phyloP scores from a whole-genome alignment of 2,797 vertebrate species.

The Carapus acus region DNA sequence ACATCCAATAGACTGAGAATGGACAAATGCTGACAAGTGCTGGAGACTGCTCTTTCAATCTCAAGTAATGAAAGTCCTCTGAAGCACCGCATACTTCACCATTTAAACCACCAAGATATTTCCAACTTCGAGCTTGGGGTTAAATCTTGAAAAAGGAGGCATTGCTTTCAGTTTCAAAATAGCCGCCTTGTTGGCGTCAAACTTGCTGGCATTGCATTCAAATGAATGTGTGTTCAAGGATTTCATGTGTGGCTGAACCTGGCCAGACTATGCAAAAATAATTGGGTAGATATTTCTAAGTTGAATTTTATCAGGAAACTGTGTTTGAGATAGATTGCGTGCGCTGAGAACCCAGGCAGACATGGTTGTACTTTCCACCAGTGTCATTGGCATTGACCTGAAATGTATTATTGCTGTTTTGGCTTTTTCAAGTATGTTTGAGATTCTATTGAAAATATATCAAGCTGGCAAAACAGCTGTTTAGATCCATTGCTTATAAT shows the following conservation, averaged over 20 bases:
- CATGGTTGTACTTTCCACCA: slow-evolving; percentile 2
- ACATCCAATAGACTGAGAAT: too few species aligned
- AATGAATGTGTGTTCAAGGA: slow-evolving; percentile 8
- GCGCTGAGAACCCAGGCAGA: slow-evolving; percentile 7
- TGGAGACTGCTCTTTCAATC: too few species aligned
- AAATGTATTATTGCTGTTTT: slow-evolving; percentile 27
- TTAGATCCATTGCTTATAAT: slow-evolving; percentile 37
- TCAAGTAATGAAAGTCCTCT: neutral
- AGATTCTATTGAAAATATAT: slow-evolving; percentile 30
- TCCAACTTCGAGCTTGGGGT: neutral
- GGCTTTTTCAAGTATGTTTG: slow-evolving; percentile 16
- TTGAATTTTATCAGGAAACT: neutral
- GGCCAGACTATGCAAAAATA: neutral
- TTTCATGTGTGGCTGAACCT: neutral
- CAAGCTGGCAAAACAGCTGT: too few species aligned
- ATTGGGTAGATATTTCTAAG: neutral
- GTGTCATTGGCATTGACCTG: slow-evolving; percentile 34
- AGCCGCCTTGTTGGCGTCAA: neutral
- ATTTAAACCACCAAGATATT: neutral
- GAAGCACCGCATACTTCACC: neutral
- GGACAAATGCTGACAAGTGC: too few species aligned
- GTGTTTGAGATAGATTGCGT: neutral
- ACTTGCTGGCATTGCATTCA: neutral
- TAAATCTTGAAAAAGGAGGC: neutral
- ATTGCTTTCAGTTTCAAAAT: neutral